These are phyloP conservation scores for Dicaeum eximium DNA, from an alignment of 2,113 vertebrate species.

Conservation along the genomic window DNA sequence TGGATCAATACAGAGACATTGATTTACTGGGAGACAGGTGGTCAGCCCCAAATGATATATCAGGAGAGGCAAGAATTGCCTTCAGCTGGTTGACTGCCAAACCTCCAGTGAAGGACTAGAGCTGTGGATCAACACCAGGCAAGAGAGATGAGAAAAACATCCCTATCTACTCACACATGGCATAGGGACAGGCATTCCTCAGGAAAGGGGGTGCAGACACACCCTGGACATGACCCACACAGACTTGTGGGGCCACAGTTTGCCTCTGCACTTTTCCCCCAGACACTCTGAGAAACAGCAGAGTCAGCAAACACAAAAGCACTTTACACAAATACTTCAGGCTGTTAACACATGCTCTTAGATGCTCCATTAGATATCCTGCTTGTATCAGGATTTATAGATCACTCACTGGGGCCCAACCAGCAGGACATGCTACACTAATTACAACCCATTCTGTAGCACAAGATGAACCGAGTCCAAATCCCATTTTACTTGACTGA, in stretches of 20 bases:
- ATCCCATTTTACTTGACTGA: background rate
- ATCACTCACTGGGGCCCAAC: background rate
- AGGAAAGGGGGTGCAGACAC: background rate
- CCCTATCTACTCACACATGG: background rate
- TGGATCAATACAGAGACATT: background rate
- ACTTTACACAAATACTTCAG: background rate
- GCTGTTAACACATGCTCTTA: background rate
- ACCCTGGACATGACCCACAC: background rate
- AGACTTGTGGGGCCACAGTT: background rate
- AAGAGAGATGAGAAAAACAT: background rate
- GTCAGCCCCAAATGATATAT: background rate
- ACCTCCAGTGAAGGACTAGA: background rate
- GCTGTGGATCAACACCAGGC: background rate
- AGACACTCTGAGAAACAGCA: background rate
- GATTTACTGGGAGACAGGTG: background rate
- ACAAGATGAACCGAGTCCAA: background rate
- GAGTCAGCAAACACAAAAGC: background rate
- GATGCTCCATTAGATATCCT: background rate
- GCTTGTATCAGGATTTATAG: background rate
- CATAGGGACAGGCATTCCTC: background rate
- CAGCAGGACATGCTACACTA: background rate
- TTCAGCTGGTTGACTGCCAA: background rate
- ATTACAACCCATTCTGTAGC: background rate
- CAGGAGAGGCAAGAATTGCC: background rate
- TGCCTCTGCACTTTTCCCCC: background rate